Base-by-base conservation (phyloP, 2,113 vertebrate species). In the Nycticryphes semicollaris region DNA sequence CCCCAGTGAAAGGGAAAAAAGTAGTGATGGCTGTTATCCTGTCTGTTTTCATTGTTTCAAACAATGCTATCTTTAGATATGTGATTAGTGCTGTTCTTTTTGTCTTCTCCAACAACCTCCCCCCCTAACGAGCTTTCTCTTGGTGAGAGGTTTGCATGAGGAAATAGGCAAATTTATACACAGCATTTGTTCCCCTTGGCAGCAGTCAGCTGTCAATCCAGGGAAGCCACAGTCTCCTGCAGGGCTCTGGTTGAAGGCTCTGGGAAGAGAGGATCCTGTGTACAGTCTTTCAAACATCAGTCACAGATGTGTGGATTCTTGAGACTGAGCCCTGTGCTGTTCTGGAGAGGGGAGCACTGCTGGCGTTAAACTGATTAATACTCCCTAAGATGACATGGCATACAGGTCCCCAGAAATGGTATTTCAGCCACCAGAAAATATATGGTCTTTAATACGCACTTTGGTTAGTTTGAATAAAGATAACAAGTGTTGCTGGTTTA, bases 1-100 rank as follows among this genome's bases (percentile, higher is more conserved):
- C 89, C 70, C 78, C 24, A 89, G n/a, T n/a, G 66, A 74, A 57
- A 72, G 27, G 35, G 37, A 94, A 94, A 54, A 57, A 37, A 94
- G 84, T 62, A 31, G 62, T 24, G 17, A 6, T 63, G 27, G 33
- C 57, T 78, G 63, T 85, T 86, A 74, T 24, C 37, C 43, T 91
- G 69, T 67, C 56, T 89, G 84, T 85, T 85, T 90, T 88, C 37
- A 63, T 82, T 77, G 67, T 93, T 87, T 90, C 57, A 80, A 92
- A 51, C 78, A 78, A 68, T 57, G 57, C 59, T 88, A 5, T 76
- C 45, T 89, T 93, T 83, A 89, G 70, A 31, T 39, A 39, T 9
- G 20, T 45, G 24, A 77, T 84, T 85, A 93, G 89, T 78, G 74
- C 48, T 83, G 67, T 59, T 89, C 35, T 66, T 90, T 69, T 89